Percentiles rank a stretch among this genome's conserved stretches.
Evolutionary conservation across 2,888 invertebrate species (phyloP).

Genomic region (Troides aeacus): DNA sequence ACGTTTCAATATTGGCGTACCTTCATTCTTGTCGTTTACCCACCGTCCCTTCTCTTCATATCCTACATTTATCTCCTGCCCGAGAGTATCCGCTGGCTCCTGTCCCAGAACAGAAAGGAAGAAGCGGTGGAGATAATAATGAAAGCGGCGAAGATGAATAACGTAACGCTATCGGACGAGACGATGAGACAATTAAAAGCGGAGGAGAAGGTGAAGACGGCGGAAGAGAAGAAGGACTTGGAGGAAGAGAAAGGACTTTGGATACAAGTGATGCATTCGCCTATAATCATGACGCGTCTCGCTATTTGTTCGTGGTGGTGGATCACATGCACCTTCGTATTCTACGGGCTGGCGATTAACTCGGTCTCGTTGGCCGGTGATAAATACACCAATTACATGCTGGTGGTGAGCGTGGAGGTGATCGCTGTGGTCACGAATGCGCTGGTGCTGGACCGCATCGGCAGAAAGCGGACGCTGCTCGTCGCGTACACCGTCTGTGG

Average conservation of each 20-base stretch:
- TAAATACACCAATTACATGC: constrained; percentile 88
- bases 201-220: constrained; percentile 56
- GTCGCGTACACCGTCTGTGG: constrained; percentile 81
- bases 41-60: constrained; percentile 84
- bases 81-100: constrained; percentile 88
- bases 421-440: constrained; percentile 85
- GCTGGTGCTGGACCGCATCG: constrained; percentile 82
- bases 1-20: constrained; percentile 85
- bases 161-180: constrained; percentile 70
- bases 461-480: constrained; percentile 82
- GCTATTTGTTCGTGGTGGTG: constrained; percentile 82
- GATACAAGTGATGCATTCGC: constrained; percentile 63
- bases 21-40: constrained; percentile 84
- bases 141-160: constrained; percentile 83
- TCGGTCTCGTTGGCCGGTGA: constrained; percentile 87
- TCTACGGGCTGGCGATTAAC: constrained; percentile 89
- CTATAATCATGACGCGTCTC: constrained; percentile 64
- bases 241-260: constrained; percentile 50
- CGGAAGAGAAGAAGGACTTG: constrained; percentile 47
- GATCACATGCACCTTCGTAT: constrained; percentile 89
- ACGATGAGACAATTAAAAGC: constrained; percentile 58
- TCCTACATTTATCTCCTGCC: constrained; percentile 86
- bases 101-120: constrained; percentile 83
- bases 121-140: constrained; percentile 83
- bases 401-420: constrained; percentile 85